Conservation (phyloP, 2,113 vertebrate genomes). For the Kobus ellipsiprymnus region DNA sequence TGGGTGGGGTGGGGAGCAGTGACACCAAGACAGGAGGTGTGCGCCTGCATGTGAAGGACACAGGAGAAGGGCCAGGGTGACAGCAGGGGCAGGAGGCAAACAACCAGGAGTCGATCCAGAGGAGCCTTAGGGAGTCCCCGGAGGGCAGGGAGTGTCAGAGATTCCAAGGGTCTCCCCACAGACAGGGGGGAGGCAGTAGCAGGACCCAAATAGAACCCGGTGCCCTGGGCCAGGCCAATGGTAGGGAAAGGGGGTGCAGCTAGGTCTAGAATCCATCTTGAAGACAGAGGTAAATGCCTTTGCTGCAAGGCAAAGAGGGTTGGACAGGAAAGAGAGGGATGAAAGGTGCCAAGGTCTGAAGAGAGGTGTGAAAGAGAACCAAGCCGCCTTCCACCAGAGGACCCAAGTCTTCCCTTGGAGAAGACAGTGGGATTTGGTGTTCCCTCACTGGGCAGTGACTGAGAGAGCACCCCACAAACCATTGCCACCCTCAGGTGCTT, state of each 20-base stretch:
- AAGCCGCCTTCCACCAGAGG: background rate
- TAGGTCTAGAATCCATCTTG: background rate
- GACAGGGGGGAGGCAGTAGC: background rate
- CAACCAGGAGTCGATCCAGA: background rate
- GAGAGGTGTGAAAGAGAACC: background rate
- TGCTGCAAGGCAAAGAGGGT: background rate
- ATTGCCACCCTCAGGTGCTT: background rate
- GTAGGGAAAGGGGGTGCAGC: accelerated
- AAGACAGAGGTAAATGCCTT: background rate
- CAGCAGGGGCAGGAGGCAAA: background rate
- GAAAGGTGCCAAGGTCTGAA: background rate
- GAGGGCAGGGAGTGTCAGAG: background rate
- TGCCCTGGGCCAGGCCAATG: background rate
- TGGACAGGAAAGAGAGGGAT: background rate
- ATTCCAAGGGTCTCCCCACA: background rate
- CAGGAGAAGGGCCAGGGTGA: background rate
- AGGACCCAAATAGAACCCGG: background rate
- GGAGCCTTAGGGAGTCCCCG: background rate
- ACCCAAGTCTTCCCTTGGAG: too few relatives aligned
- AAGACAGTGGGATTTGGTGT: accelerated
- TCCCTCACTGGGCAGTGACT: too few relatives aligned
- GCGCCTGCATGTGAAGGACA: background rate
- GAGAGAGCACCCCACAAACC: slow-evolving; percentile 14
- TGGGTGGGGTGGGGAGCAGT: background rate
- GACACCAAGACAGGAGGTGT: background rate